A percentile compares a stretch with the other conserved stretches of the same genome.
These are phyloP conservation scores for Rhagonycha fulva DNA, from an alignment of 2,888 invertebrate genomes.

Conservation along the genomic window DNA sequence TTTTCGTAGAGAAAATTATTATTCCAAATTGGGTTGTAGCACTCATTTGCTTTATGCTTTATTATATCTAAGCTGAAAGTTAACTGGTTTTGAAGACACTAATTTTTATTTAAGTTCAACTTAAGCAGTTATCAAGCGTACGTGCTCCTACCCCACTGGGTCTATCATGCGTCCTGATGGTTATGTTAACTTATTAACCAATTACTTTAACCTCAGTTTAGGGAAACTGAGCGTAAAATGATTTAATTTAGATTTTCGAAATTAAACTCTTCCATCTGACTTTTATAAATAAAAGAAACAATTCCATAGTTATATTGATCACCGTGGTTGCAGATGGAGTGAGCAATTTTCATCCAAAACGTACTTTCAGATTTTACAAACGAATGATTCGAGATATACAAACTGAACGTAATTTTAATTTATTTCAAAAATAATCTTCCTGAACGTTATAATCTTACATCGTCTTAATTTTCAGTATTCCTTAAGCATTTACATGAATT, in stretches of 20 bases:
- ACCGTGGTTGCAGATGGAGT: neutral
- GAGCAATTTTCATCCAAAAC: neutral
- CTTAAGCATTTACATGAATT: neutral
- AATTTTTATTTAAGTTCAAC: neutral
- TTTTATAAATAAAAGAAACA: neutral
- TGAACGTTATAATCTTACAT: neutral
- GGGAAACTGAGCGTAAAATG: neutral
- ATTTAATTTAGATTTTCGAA: neutral
- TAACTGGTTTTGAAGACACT: neutral
- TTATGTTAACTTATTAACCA: neutral
- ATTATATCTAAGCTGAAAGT: neutral
- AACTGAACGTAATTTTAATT: neutral
- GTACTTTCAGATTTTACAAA: neutral
- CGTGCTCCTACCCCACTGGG: neutral
- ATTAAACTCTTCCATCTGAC: neutral
- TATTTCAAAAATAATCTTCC: neutral
- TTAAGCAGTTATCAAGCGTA: neutral
- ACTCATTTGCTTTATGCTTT: neutral
- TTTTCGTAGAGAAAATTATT: neutral
- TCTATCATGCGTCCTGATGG: neutral
- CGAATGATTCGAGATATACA: neutral
- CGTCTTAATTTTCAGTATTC: neutral
- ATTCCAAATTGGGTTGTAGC: neutral
- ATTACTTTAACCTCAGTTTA: neutral
- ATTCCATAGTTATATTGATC: neutral